A percentile compares a stretch with the other conserved stretches of the same genome.
These are phyloP conservation scores for Drosophila pandora DNA, from an alignment of 1,140 invertebrate species.

Conservation along the genomic window DNA sequence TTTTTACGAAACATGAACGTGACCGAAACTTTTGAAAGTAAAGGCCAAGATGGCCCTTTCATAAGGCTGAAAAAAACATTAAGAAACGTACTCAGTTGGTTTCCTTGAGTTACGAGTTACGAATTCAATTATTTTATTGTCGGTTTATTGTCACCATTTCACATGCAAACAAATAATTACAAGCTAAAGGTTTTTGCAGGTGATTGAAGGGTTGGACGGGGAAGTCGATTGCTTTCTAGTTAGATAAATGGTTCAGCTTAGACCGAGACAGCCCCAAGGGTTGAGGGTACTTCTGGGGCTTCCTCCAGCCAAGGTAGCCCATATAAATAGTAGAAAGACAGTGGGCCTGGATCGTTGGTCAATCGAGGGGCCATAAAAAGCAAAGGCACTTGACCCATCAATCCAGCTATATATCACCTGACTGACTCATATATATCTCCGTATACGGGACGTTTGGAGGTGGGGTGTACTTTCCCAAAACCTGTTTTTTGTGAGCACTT, in stretches of 20 bases:
- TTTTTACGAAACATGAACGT: conserved; percentile 10
- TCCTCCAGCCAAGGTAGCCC: conserved; percentile 25
- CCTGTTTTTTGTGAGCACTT: conserved; percentile 47
- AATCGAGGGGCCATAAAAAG: conserved; percentile 40
- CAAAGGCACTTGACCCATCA: conserved; percentile 18
- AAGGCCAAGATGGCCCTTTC: conserved; percentile 12
- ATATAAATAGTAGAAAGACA: conserved; percentile 25
- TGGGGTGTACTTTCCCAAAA: conserved; percentile 7
- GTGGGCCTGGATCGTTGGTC: conserved; percentile 18
- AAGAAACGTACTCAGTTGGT: conserved; percentile 13
- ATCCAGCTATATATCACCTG: conserved; percentile 35
- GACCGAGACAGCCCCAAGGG: conserved; percentile 15
- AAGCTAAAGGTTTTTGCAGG: conserved; percentile 34
- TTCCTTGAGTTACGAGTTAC: conserved; percentile 15
- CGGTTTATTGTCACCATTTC: conserved; percentile 32
- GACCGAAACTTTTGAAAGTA: conserved; percentile 8
- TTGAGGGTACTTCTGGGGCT: conserved; percentile 55
- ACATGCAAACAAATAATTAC: conserved; percentile 77
- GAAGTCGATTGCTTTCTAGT: conserved; percentile 18
- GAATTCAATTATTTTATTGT: conserved; percentile 64
- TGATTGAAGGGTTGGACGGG: conserved; percentile 39
- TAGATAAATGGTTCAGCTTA: conserved; percentile 28
- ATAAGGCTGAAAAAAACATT: conserved; percentile 38
- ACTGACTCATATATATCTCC: conserved; percentile 29
- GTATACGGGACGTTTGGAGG: neutral